Conservation (phyloP, 2,113 vertebrate genomes). For the Phalacrocorax brasilianus region DNA sequence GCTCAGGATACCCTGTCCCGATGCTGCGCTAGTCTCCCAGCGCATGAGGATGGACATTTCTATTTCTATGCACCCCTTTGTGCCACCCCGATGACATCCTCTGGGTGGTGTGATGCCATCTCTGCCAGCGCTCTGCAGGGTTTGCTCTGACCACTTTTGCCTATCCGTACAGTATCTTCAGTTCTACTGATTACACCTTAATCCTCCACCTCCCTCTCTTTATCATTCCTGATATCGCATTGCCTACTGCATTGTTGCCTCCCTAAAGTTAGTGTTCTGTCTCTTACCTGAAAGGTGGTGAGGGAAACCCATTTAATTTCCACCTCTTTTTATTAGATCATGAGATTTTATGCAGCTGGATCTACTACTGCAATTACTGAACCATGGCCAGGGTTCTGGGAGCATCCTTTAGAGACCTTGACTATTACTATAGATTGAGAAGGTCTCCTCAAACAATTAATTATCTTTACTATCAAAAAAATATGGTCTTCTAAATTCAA, state of each 20-base stretch:
- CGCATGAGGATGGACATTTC: not conserved
- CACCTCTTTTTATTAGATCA: not conserved
- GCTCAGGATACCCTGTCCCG: not conserved
- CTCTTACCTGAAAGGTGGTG: not conserved
- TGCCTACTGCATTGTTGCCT: not conserved
- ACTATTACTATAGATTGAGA: not conserved
- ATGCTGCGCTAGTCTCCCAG: not conserved
- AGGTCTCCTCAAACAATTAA: not conserved
- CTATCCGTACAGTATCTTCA: not conserved
- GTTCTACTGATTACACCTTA: not conserved
- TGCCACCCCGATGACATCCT: accelerated
- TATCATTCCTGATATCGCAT: not conserved
- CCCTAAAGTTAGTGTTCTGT: not conserved
- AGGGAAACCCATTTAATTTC: not conserved
- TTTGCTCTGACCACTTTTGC: not conserved
- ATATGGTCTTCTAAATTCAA: not conserved
- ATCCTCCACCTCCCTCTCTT: not conserved
- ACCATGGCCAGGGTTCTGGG: not conserved
- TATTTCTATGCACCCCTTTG: not conserved
- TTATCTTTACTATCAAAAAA: not conserved
- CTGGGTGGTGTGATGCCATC: not conserved
- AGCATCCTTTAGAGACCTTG: not conserved
- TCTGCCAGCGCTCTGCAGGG: not conserved
- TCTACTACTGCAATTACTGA: not conserved
- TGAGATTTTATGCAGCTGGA: not conserved